A percentile compares a stretch with the other conserved stretches of the same genome.
These are phyloP conservation scores for Dioctria linearis DNA, from an alignment of 2,888 invertebrate species.

Conservation along the genomic window DNA sequence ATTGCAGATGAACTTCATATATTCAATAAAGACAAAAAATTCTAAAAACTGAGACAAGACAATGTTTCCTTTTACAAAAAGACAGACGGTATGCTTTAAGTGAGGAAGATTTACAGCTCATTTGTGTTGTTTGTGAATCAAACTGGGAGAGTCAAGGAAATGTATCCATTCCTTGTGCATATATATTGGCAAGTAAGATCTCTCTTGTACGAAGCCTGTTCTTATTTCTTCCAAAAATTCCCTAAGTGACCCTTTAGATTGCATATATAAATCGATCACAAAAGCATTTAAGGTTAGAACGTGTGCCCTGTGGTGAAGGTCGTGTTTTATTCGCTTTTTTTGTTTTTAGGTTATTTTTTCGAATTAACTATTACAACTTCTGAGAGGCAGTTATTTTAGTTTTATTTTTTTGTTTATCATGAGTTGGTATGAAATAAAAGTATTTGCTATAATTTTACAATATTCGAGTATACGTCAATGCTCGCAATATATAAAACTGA, in stretches of 20 bases:
- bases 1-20: conserved; percentile 33
- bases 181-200: conserved; percentile 32
- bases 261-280: conserved; percentile 51
- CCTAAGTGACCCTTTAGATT: conserved; percentile 35
- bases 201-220: conserved; percentile 10
- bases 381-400: too few relatives aligned
- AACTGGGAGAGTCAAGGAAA: conserved; percentile 14
- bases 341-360: too few relatives aligned
- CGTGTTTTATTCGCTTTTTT: neutral
- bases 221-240: conserved; percentile 9
- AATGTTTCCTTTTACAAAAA: neutral
- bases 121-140: conserved; percentile 29
- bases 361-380: too few relatives aligned
- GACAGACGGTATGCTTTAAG: conserved; percentile 17
- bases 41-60: conserved; percentile 14
- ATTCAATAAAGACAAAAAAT: conserved; percentile 31
- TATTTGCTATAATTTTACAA: too few relatives aligned
- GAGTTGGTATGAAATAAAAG: too few relatives aligned
- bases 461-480: too few relatives aligned
- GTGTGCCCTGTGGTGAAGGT: conserved; percentile 55
- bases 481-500: too few relatives aligned
- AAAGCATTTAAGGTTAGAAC: conserved; percentile 51
- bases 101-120: conserved; percentile 44
- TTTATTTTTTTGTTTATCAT: too few relatives aligned
- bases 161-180: conserved; percentile 19